Percentiles rank a stretch among this genome's conserved stretches.
phyloP scores from a whole-genome alignment of 2,113 vertebrate genomes.

The Aspidoscelis tigris region DNA sequence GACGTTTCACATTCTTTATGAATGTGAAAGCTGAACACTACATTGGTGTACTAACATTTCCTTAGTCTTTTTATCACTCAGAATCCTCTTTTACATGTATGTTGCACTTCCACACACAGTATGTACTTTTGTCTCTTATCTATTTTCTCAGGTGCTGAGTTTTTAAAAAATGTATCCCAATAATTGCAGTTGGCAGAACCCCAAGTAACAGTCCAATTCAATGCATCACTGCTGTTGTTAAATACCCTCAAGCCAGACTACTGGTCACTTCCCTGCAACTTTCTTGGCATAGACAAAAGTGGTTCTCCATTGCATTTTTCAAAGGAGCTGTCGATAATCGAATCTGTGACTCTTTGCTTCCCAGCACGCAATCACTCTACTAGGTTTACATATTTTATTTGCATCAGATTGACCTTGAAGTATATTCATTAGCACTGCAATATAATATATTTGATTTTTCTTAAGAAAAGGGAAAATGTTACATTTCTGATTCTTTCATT shows the following conservation, averaged over 20 bases:
- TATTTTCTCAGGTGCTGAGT: background rate
- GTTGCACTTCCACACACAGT: background rate
- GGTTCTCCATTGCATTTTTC: no score
- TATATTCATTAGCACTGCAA: background rate
- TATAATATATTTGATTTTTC: background rate
- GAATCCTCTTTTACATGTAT: background rate
- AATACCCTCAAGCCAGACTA: no score
- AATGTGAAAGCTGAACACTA: background rate
- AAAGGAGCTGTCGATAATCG: no score
- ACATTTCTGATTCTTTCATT: background rate
- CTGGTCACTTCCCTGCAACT: no score
- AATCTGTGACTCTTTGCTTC: no score
- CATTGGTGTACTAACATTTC: background rate
- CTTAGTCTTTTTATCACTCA: no score
- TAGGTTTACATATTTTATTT: background rate
- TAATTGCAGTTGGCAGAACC: background rate
- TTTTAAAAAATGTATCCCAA: background rate
- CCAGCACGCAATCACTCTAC: no score
- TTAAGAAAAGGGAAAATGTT: background rate
- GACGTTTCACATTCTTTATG: background rate
- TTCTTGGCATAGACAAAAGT: no score
- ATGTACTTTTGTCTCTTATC: background rate
- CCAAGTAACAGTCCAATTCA: background rate
- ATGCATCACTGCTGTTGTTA: background rate
- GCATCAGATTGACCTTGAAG: background rate